Evolutionary conservation across 1,140 invertebrate genomes (phyloP), one percentile per base, ranked within the genome.

Genomic region (Halyomorpha halys): DNA sequence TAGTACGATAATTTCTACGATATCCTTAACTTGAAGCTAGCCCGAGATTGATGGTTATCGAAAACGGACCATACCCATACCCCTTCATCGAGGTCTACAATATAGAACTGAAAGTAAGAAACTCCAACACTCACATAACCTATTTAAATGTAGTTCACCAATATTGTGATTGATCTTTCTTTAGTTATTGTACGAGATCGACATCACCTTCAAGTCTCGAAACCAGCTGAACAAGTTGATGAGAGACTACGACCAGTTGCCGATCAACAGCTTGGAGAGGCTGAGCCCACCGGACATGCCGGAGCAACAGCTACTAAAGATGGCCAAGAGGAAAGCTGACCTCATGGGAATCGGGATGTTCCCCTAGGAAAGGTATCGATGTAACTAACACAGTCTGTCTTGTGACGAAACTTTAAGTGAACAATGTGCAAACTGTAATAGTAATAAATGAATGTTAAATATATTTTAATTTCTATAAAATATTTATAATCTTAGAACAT

Each of bases 1-100:
- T n/a, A n/a, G n/a, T n/a, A n/a, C n/a, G n/a, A n/a, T n/a, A n/a
- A n/a, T n/a, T n/a, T n/a, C n/a, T n/a, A n/a, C n/a, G n/a, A 8
- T 39, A 39, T 39, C 34, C 34, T 39, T 39, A 39, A 13, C 34
- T 39, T 39, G 34, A 13, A 11, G 11, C 13, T 23, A 56, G 53
- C 53, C 53, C 53, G 18, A 56, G 27, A 21, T 8, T 56, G 2
- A 25, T 4, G 9, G 18, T 23, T 15, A 13, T 23, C 5, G 53
- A 56, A 25, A 56, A 56, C 23, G 53, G 18, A 8, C 53, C 53
- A 6, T 56, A 56, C 23, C 53, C 53, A 2, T 23, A 25, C 23
- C 53, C 53, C 14, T 56, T 56, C 14, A 16, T 56, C 5, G 53
- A 56, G 15, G 53, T 56, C 6, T 56, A 23, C 53, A 56, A 56